Percentiles rank a stretch among this genome's conserved stretches.
Evolutionary conservation across 1,140 invertebrate species (phyloP).

Genomic region (Nilaparvata lugens): DNA sequence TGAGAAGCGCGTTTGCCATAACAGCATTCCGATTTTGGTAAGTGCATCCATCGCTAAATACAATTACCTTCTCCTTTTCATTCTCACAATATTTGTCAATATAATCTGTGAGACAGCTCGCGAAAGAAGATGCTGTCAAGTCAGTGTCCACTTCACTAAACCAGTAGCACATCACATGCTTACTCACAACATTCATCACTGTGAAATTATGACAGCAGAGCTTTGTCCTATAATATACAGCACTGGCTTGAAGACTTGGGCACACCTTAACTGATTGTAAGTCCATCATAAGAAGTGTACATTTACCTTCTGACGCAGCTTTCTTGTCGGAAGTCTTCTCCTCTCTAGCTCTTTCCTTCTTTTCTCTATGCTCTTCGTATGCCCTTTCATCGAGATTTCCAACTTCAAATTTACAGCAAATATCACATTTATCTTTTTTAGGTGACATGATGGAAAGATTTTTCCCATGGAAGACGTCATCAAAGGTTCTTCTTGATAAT

Average conservation of each 20-base stretch:
- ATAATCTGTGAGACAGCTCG: slow-evolving; percentile 31
- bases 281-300: slow-evolving; percentile 29
- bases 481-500: not conserved
- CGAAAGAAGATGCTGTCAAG: slow-evolving; percentile 34
- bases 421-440: slow-evolving; percentile 27
- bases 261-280: slow-evolving; percentile 33
- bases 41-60: slow-evolving; percentile 30
- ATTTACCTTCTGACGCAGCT: slow-evolving; percentile 18
- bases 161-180: slow-evolving; percentile 31
- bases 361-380: slow-evolving; percentile 18
- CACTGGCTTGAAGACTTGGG: slow-evolving; percentile 32
- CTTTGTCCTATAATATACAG: slow-evolving; percentile 38
- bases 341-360: slow-evolving; percentile 21
- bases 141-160: slow-evolving; percentile 35
- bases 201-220: slow-evolving; percentile 37
- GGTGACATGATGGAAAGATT: slow-evolving; percentile 21
- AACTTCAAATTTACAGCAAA: slow-evolving; percentile 20
- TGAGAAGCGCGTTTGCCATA: slow-evolving; percentile 29
- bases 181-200: slow-evolving; percentile 33
- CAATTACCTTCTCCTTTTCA: slow-evolving; percentile 15
- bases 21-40: slow-evolving; percentile 31
- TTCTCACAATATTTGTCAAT: slow-evolving; percentile 16
- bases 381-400: slow-evolving; percentile 18
- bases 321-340: slow-evolving; percentile 25
- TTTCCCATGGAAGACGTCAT: slow-evolving; percentile 10